Evolutionary conservation across 2,113 vertebrate species (phyloP).

Genomic region (Agelaius tricolor): DNA sequence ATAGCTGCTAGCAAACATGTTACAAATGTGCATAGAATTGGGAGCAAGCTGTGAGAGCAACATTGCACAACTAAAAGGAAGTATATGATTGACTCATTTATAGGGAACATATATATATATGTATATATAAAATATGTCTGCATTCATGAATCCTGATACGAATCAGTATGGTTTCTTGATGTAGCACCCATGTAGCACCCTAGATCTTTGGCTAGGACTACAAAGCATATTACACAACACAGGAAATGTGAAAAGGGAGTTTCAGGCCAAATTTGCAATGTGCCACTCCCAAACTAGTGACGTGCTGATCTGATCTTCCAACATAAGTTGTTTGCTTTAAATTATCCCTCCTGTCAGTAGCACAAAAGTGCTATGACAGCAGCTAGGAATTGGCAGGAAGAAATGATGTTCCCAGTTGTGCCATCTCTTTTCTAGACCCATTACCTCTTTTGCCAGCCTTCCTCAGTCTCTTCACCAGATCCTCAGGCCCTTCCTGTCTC

Average conservation of each 20-base stretch:
- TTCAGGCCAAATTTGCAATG: slow-evolving; percentile 38
- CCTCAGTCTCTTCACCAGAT: background rate
- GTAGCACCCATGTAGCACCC: background rate
- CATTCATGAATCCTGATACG: background rate
- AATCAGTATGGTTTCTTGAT: slow-evolving; percentile 32
- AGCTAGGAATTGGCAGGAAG: background rate
- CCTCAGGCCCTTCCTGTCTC: background rate
- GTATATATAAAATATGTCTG: background rate
- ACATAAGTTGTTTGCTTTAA: slow-evolving; percentile 34
- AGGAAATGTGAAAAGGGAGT: slow-evolving; percentile 43
- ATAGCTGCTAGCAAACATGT: background rate
- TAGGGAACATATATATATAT: background rate
- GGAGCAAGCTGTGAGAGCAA: background rate
- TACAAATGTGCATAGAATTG: background rate
- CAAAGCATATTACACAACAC: slow-evolving; percentile 48
- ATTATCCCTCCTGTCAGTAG: slow-evolving; percentile 17
- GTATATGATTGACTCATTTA: background rate
- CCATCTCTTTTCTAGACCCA: background rate
- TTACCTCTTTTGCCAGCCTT: background rate
- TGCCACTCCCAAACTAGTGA: slow-evolving; percentile 48
- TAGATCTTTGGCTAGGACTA: slow-evolving; percentile 41
- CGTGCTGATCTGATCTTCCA: slow-evolving; percentile 49
- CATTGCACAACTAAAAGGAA: background rate
- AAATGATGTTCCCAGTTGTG: background rate
- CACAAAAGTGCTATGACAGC: slow-evolving; percentile 35